Base-by-base conservation (phyloP, 2,888 invertebrate species). In the Lasioglossum lativentre region DNA sequence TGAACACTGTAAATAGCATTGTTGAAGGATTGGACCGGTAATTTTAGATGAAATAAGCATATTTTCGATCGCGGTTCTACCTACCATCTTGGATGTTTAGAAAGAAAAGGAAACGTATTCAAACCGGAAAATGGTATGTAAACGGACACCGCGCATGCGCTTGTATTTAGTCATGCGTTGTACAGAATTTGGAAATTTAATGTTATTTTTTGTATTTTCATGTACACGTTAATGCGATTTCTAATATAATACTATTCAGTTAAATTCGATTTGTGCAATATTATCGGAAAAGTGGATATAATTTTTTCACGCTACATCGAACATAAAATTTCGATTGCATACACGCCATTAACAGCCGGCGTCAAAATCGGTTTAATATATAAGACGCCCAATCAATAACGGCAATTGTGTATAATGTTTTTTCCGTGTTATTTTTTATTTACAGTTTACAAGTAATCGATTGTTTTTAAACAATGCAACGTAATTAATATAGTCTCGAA, bases 11-110 rank as follows among this genome's bases (percentile, higher is more conserved):
- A 34, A 59, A 6, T 34, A 3, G 70, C 30, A 45, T 34, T 40
- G 16, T 4, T 63, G 1, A 59, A 71, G 14, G 89, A 90, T 90
- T 45, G 23, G 16, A 12, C 6, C 10, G 10, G 38, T 72, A 82
- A 73, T 47, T 10, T 10, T 23, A 56, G 90, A 90, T 90, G 27
- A 82, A 82, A 56, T 80, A 80, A n/a, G 16, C 30, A 68, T 30
- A 30, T 34, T 71, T n/a, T 34, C 14, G 59, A 70, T 19, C 23
- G 1, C 38, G 34, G 63, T 47, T 83, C 84, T 71, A 93, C 94
- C 92, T 92, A 94, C 95, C 95, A 95, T 95, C 90, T 93, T 95
- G 92, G 86, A 90, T 89, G 91, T 91, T 90, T 92, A 83, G 91
- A 90, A 90, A 87, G 92, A 92, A 93, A 92, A 91, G 91, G 91